Evolutionary conservation across 2,113 vertebrate genomes (phyloP).

Genomic region (Microcebus jonahi): DNA sequence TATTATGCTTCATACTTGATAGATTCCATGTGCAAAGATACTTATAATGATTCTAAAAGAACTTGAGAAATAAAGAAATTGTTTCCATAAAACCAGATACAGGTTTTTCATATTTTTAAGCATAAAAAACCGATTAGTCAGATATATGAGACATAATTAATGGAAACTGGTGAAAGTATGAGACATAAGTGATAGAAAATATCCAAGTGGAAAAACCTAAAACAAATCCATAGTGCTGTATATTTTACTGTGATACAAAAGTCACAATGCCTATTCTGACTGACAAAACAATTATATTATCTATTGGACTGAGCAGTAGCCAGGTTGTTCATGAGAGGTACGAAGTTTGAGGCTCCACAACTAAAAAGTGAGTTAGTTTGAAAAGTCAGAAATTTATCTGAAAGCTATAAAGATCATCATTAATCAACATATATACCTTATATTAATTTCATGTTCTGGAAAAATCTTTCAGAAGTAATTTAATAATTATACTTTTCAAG

Average conservation of each 20-base stretch:
- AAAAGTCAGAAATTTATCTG: background rate
- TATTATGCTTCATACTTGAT: background rate
- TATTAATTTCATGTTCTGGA: background rate
- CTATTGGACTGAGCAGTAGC: background rate
- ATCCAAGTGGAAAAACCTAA: background rate
- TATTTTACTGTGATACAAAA: background rate
- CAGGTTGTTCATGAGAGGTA: background rate
- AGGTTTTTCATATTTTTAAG: background rate
- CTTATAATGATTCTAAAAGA: background rate
- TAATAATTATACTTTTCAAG: background rate
- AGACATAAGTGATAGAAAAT: constrained; percentile 32
- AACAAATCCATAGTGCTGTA: background rate
- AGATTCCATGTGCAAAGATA: background rate
- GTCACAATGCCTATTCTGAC: background rate
- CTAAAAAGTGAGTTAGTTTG: background rate
- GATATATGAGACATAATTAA: background rate
- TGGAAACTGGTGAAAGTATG: background rate
- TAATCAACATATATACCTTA: background rate
- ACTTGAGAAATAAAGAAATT: background rate
- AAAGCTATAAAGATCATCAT: background rate
- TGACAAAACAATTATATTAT: background rate
- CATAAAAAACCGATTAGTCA: background rate
- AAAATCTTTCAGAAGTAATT: background rate
- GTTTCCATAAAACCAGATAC: background rate
- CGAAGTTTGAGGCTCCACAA: background rate